Percentiles rank a stretch among this genome's conserved stretches.
Evolutionary conservation across 2,888 invertebrate species (phyloP).

Genomic region (Cyclophora punctaria): DNA sequence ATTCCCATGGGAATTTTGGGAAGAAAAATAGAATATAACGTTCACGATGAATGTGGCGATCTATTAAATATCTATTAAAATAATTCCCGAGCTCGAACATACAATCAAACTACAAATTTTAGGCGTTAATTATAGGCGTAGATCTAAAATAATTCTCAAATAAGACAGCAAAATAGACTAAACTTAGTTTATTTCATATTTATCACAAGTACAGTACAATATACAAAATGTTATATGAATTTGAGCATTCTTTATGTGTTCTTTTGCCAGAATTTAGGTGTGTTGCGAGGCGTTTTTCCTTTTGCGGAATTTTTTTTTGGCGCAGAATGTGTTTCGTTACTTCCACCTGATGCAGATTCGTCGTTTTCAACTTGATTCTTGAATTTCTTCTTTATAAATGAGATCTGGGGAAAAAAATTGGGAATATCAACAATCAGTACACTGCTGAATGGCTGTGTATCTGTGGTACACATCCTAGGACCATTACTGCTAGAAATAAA

Average conservation of each 20-base stretch:
- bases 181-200: constrained; percentile 11
- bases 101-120: too few relatives aligned
- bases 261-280: constrained; percentile 82
- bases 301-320: constrained; percentile 86
- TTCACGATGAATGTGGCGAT: too few relatives aligned
- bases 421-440: too few relatives aligned
- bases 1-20: too few relatives aligned
- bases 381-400: constrained; percentile 90
- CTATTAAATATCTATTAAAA: too few relatives aligned
- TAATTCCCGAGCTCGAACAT: too few relatives aligned
- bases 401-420: constrained; percentile 74
- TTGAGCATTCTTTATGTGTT: constrained; percentile 56
- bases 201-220: constrained; percentile 10
- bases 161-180: background rate
- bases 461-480: too few relatives aligned
- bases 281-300: constrained; percentile 79
- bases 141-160: too few relatives aligned
- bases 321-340: constrained; percentile 60
- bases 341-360: constrained; percentile 86
- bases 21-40: too few relatives aligned
- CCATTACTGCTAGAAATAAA: too few relatives aligned
- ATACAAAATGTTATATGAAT: constrained; percentile 7
- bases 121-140: too few relatives aligned
- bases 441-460: too few relatives aligned
- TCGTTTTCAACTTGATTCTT: constrained; percentile 91